Base-by-base conservation (phyloP, 2,888 invertebrate species). In the Myathropa florea region DNA sequence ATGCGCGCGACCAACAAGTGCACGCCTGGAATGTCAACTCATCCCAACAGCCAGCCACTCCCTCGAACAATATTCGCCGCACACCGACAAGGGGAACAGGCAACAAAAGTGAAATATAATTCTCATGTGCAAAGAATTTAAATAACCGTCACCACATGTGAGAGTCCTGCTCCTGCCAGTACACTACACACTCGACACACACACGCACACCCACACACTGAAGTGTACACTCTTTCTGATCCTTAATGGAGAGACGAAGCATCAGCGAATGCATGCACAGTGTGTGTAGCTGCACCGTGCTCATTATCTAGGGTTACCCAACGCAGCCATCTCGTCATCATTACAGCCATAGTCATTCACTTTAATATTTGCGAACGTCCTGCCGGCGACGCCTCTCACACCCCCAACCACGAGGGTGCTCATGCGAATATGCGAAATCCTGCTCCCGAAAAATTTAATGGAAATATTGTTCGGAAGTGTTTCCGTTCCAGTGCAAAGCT, bases 391-490 rank as follows among this genome's bases (percentile, higher is more conserved):
- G 39, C 60, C 21, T 72, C 26, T 72, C 18, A 6, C 55, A 46
- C 39, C 39, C 24, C 12, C 24, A 67, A 59, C 67, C 57, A 26
- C 21, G 36, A 18, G 72, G 61, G 67, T 72, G 78, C 72, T 82
- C 85, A 85, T 70, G 73, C 73, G 73, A 85, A 73, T 82, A 73
- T 82, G 57, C 72, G 68, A 77, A 85, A 85, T 73, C 46, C 60
- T 77, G 77, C 73, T 63, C 59, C 63, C 82, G 59, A 81, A 81
- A 82, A 75, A 80, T 76, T 84, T 75, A 82, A 85, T 85, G 80
- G 61, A 63, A 85, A 82, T 82, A 73, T 72, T 85, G 72, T 78
- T 85, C 70, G 77, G 39, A 78, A 85, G 82, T 73, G 82, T 64
- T 85, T 85, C 85, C 76, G 85, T 77, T 72, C 59, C 60, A 53